Evolutionary conservation across 2,888 invertebrate species (phyloP).

Genomic region (Aphrophora alni): DNA sequence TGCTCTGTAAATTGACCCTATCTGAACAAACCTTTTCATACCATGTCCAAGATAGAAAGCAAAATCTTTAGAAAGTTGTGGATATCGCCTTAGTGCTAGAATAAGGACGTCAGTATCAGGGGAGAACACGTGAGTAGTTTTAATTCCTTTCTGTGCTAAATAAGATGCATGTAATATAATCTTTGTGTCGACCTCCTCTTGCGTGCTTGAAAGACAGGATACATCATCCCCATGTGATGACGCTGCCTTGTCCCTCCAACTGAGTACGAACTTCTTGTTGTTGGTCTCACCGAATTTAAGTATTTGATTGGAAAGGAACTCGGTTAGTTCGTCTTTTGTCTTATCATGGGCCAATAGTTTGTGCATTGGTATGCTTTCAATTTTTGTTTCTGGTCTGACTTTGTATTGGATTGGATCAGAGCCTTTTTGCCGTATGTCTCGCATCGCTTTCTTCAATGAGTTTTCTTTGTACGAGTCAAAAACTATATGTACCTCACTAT

Average conservation of each 20-base stretch:
- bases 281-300: background rate
- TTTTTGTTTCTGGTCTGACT: background rate
- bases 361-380: background rate
- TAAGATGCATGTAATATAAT: no score
- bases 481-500: constrained; percentile 11
- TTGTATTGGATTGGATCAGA: constrained; percentile 6
- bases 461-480: constrained; percentile 13
- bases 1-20: no score
- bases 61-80: no score
- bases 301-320: constrained; percentile 2
- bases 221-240: background rate
- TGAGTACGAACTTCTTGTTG: constrained; percentile 1
- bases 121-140: no score
- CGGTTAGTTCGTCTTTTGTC: background rate
- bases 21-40: no score
- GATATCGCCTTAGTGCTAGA: no score
- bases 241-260: background rate
- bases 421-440: background rate
- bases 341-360: constrained; percentile 2
- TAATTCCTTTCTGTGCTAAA: no score
- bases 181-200: no score
- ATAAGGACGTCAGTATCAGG: no score
- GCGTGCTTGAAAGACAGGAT: no score
- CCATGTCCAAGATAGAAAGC: no score
- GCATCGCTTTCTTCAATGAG: background rate